Evolutionary conservation across 2,888 invertebrate genomes (phyloP), one percentile per base, ranked within the genome.

Genomic region (Gerris lacustris): DNA sequence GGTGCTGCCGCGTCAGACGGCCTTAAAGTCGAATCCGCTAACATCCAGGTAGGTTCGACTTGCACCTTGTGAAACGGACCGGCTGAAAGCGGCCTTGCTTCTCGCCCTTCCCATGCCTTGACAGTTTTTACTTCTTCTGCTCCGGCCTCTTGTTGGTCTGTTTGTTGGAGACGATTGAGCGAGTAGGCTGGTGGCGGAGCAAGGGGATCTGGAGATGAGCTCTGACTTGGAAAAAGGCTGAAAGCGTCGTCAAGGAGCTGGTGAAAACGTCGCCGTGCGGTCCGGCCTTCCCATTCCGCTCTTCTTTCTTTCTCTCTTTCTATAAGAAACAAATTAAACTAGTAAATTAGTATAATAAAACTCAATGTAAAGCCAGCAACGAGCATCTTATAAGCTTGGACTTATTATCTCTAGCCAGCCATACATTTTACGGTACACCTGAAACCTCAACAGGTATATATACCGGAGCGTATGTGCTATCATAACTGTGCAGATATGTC

Each of bases 241-340:
- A 90, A 90, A 0, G 91, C 90, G 76, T 91, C 91, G 77, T 91
- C 91, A 78, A 91, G 83, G 7, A 91, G 83, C 77, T 90, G 89
- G 79, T 90, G 88, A 79, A 91, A 90, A 64, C 90, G 82, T 76
- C 86, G 86, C 67, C 90, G 80, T 11, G 55, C 55, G 2, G 55
- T 15, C 5, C 55, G 9, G 1, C 55, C 55, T 55, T 55, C 55
- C 55, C 55, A 55, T 55, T 55, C 55, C 4, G 15, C 9, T 31
- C 2, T 31, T 55, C 15, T 55, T 55, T 55, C 55, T 55, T 55
- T 55, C 5, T 55, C 55, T 55, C 55, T 55, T 15, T 55, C 55
- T 55, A 15, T 9, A 15, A 15, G 15, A 55, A 55, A 31, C 1
- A 31, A 31, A 4, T 31, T 31, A 31, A 31, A 31, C 31, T 31